Base-by-base conservation (phyloP, 2,888 invertebrate genomes). In the Morpho helenor region DNA sequence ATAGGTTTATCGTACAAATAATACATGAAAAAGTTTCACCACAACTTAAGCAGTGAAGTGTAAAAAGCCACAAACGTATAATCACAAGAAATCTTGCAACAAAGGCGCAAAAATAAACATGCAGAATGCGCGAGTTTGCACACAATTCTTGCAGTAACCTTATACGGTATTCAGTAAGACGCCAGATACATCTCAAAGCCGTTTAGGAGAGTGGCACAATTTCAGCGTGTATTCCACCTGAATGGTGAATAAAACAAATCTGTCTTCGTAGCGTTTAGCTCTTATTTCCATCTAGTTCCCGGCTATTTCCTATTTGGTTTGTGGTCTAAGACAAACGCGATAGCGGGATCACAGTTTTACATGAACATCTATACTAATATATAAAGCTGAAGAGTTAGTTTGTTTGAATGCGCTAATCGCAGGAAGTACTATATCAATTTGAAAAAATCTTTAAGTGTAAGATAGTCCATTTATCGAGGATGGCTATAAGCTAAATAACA, bases 161-260 rank as follows among this genome's bases (percentile, higher is more conserved):
- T 23, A 23, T 23, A 23, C 23, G 23, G 23, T 23, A 23, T 23
- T 23, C 23, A 23, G 23, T 2, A 23, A 23, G 23, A 23, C 4
- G 2, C 23, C 23, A 23, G 23, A 23, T 23, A 47, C 51, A 47
- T 57, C 51, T 10, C 56, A 53, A 55, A 59, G 56, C 58, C 54
- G 57, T 64, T 58, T 52, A 47, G 58, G 49, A 60, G 53, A 62
- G 60, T 63, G 62, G 52, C 56, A 49, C 62, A 50, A 63, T 62
- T 63, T 59, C 47, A 57, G 51, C 52, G 61, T 61, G 57, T 60
- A 60, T 59, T 57, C 57, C 46, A 61, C 58, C 61, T 59, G 71
- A 75, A 74, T 72, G 74, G 76, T 77, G 82, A 80, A 85, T 87
- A 84, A 85, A 84, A 85, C 84, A 85, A 86, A 87, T 86, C 84